These are phyloP conservation scores for Dendrophyllia cribrosa DNA, from an alignment of 64 coral and sea anemone species.

Conservation along the genomic window DNA sequence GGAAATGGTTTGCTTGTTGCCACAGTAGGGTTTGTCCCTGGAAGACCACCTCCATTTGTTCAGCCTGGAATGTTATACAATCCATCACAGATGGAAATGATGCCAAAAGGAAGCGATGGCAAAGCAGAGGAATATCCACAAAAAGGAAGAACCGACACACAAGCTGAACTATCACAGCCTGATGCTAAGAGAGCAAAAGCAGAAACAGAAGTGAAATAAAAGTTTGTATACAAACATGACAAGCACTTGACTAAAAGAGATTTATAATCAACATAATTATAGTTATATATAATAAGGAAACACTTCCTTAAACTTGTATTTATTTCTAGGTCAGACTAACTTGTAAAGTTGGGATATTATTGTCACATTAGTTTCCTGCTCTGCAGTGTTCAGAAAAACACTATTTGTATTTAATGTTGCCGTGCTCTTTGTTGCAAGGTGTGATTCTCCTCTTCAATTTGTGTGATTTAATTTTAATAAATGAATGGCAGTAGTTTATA, in stretches of 20 bases:
- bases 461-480: too few relatives aligned
- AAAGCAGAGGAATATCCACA: slow-evolving; percentile 37
- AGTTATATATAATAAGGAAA: slow-evolving; percentile 2
- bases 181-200: slow-evolving; percentile 76
- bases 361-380: background rate
- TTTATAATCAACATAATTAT: slow-evolving; percentile 2
- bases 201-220: slow-evolving; percentile 73
- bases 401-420: too few relatives aligned
- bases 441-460: too few relatives aligned
- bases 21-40: slow-evolving; percentile 77
- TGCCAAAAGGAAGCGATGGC: slow-evolving; percentile 39
- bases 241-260: background rate
- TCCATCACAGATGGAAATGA: slow-evolving; percentile 33
- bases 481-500: too few relatives aligned
- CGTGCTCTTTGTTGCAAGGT: too few relatives aligned
- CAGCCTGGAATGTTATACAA: slow-evolving; percentile 85
- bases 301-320: slow-evolving; percentile 20
- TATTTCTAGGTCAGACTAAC: slow-evolving; percentile 21
- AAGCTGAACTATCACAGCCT: slow-evolving; percentile 68
- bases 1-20: slow-evolving; percentile 91
- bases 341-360: slow-evolving; percentile 23
- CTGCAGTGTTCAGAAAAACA: too few relatives aligned
- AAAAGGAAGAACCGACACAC: slow-evolving; percentile 45
- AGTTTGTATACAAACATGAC: background rate
- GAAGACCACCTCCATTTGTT: slow-evolving; percentile 67